Conservation (phyloP, 2,113 vertebrate species). For the Chiloscyllium plagiosum region DNA sequence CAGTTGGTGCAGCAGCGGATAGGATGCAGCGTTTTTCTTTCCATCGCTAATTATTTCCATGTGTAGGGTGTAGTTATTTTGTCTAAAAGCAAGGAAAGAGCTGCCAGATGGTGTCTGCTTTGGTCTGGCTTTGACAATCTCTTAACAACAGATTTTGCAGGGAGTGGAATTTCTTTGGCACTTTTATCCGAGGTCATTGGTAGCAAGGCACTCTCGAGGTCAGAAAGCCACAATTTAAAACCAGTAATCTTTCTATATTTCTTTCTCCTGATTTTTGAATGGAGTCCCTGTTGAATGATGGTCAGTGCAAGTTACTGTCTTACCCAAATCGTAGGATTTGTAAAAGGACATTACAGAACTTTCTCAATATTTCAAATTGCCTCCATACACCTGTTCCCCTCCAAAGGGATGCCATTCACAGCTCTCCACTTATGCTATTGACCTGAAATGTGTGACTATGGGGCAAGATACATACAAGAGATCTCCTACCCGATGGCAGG, state of each 20-base stretch:
- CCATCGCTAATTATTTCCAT: constrained; percentile 21
- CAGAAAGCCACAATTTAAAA: not conserved
- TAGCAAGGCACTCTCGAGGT: not conserved
- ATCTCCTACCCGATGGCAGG: too few species aligned
- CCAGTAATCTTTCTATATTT: not conserved
- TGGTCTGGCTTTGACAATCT: not conserved
- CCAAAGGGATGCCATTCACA: too few species aligned
- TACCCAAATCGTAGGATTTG: too few species aligned
- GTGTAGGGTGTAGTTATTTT: not conserved
- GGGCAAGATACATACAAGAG: too few species aligned
- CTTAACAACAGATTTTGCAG: not conserved
- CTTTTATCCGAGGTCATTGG: not conserved
- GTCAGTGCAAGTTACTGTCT: too few species aligned
- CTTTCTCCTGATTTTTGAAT: not conserved
- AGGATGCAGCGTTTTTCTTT: too few species aligned
- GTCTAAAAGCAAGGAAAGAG: not conserved
- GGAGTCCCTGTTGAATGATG: not conserved
- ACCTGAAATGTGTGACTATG: too few species aligned
- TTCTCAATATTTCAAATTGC: too few species aligned
- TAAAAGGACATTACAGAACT: too few species aligned
- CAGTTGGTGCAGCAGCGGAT: not conserved
- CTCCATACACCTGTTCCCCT: too few species aligned
- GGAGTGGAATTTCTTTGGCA: not conserved
- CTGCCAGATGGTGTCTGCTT: not conserved
- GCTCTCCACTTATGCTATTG: too few species aligned